Evolutionary conservation across 2,888 invertebrate genomes (phyloP).

Genomic region (Merodon equestris): DNA sequence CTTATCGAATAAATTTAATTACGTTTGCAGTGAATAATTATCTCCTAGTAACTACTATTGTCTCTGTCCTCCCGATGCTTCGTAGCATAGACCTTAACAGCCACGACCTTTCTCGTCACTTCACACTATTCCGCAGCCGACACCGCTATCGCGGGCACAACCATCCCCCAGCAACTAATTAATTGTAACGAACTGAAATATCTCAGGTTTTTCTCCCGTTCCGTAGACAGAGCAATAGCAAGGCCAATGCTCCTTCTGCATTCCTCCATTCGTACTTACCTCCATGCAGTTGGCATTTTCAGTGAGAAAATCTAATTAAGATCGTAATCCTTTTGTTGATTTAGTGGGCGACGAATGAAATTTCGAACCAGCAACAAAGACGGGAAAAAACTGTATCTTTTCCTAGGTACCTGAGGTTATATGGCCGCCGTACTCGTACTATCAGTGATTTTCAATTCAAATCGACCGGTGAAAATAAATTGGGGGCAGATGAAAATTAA

Average conservation of each 20-base stretch:
- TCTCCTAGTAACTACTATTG: conserved; percentile 49
- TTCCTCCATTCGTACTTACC: neutral
- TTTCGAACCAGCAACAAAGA: conserved; percentile 13
- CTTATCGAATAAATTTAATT: conserved; percentile 57
- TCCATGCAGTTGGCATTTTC: neutral
- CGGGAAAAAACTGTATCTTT: conserved; percentile 33
- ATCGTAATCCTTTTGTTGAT: conserved; percentile 63
- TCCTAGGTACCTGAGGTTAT: conserved; percentile 6
- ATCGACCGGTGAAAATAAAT: conserved; percentile 10
- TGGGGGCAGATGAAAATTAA: conserved; percentile 19
- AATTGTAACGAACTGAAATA: conserved; percentile 56
- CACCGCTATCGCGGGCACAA: too few species aligned
- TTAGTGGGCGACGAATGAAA: conserved; percentile 38
- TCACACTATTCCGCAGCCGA: too few species aligned
- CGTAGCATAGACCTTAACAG: conserved; percentile 19
- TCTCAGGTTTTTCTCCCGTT: conserved; percentile 42
- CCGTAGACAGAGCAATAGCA: neutral
- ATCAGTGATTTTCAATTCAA: conserved; percentile 38
- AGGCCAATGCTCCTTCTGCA: neutral
- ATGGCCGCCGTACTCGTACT: too few species aligned
- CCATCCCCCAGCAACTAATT: conserved; percentile 30
- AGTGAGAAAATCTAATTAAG: conserved; percentile 57
- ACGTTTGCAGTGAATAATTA: conserved; percentile 58
- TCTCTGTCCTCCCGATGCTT: conserved; percentile 16
- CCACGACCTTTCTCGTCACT: conserved; percentile 7